These are phyloP conservation scores for Lepus timidus DNA, from an alignment of 2,113 vertebrate species.

Conservation along the genomic window DNA sequence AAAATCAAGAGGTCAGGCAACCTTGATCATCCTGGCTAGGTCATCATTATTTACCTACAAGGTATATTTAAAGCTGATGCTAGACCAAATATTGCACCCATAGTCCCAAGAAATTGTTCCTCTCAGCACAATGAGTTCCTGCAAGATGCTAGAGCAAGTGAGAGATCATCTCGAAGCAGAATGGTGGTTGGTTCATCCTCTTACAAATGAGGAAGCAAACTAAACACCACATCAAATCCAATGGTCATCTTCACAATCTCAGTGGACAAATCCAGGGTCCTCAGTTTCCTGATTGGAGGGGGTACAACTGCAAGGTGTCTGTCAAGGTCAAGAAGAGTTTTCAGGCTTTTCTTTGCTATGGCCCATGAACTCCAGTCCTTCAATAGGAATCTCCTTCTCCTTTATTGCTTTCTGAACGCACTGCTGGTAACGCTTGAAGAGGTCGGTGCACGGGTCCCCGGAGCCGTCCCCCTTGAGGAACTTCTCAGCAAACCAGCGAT, in stretches of 20 bases:
- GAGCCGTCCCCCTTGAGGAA: constrained; percentile 96
- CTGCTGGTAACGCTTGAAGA: constrained; percentile 95
- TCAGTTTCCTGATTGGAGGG: constrained; percentile 1
- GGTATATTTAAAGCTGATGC: constrained; percentile 71
- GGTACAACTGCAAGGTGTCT: background rate
- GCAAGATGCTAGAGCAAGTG: constrained; percentile 64
- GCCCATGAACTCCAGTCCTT: constrained; percentile 98
- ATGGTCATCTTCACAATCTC: constrained; percentile 11
- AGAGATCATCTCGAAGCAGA: constrained; percentile 51
- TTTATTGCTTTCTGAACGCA: constrained; percentile 98
- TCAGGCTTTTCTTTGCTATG: constrained; percentile 94
- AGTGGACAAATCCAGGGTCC: background rate
- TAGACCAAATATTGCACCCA: constrained; percentile 49
- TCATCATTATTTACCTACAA: constrained; percentile 60
- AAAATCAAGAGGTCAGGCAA: constrained; percentile 27
- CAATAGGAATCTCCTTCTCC: constrained; percentile 98
- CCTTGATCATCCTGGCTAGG: background rate
- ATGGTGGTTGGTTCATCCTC: background rate
- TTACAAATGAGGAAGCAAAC: background rate
- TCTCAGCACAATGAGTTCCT: constrained; percentile 12
- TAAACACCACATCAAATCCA: constrained; percentile 11
- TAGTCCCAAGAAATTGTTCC: constrained; percentile 51
- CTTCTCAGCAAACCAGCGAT: constrained; percentile 99
- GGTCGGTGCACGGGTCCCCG: constrained; percentile 95
- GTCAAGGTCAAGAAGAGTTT: constrained; percentile 88